Base-by-base conservation (phyloP, 2,797 vertebrate species). In the Phataginus tetradactyla region DNA sequence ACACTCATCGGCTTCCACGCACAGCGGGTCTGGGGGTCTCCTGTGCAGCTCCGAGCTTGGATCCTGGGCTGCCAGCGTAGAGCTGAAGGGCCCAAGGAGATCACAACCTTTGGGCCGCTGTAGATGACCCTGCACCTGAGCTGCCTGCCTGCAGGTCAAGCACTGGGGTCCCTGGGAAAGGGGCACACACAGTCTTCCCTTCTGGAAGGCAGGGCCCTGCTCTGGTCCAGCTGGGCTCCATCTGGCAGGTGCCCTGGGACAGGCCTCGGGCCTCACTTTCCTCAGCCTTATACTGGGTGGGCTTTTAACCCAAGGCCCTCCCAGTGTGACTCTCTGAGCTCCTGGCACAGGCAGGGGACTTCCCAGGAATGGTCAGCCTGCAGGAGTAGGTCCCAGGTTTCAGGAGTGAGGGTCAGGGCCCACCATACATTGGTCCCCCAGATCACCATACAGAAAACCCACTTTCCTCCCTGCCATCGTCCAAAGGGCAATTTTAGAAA, bases 351-450 rank as follows among this genome's bases (percentile, higher is more conserved):
- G n/a, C 64, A 34, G 83, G 71, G 9, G 23, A 86, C n/a, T 45
- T 34, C 64, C 25, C 2, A 0, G 0, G 7, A 15, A 23, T 0
- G 2, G 57, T 12, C 23, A 11, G 53, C 45, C 51, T 3, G 20
- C 0, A 0, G 86, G 59, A 5, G 9, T 0, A 7, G 34, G 49
- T 4, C 5, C 51, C 2, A 7, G 14, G 45, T 21, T 7, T 3
- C 7, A 71, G 11, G 42, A 27, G 1, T 13, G 0, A 1, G 13
- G 42, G 13, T 27, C 85, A 68, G 42, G 57, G 27, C n/a, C 59
- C 3, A 1, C 5, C 34, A 3, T 0, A 0, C 32, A 7, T 14
- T 17, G 2, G 57, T 18, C 51, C 91, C 72, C 34, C 21, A 4
- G 1, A 45, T 20, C 29, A 45, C 27, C 13, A 12, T 13, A 17